These are phyloP conservation scores for Synergus gifuensis DNA, from an alignment of 2,888 invertebrate genomes.

Conservation along the genomic window DNA sequence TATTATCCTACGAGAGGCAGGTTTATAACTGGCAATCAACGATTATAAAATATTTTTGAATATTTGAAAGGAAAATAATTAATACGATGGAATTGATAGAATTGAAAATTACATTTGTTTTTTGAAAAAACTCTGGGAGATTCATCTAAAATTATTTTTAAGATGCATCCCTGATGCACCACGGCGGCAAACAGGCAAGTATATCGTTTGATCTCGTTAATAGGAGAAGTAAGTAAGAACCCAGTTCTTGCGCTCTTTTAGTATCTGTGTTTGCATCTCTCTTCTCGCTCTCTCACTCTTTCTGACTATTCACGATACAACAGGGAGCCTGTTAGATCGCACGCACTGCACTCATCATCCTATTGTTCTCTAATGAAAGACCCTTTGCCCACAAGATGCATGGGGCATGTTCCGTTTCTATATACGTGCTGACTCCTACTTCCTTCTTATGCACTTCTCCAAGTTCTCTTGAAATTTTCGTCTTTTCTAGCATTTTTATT, in stretches of 20 bases:
- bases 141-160: constrained; percentile 17
- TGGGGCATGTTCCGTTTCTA: constrained; percentile 67
- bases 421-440: constrained; percentile 54
- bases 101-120: too few species aligned
- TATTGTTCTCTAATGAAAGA: constrained; percentile 77
- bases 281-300: constrained; percentile 46
- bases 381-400: constrained; percentile 66
- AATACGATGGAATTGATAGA: too few species aligned
- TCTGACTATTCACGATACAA: constrained; percentile 51
- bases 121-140: not conserved
- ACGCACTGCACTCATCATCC: constrained; percentile 72
- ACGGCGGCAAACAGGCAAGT: constrained; percentile 66
- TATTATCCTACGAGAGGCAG: too few species aligned
- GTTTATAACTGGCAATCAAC: too few species aligned
- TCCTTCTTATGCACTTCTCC: constrained; percentile 55
- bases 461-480: constrained; percentile 48
- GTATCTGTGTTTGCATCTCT: constrained; percentile 30
- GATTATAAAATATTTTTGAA: too few species aligned
- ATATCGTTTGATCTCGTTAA: constrained; percentile 74
- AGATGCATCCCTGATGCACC: constrained; percentile 64
- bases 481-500: constrained; percentile 43
- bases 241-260: constrained; percentile 39
- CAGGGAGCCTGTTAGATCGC: constrained; percentile 53
- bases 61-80: too few species aligned
- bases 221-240: constrained; percentile 55